These are phyloP conservation scores for Lepidocolaptes lacrymiger DNA, from an alignment of 2,797 vertebrate genomes.

Conservation along the genomic window DNA sequence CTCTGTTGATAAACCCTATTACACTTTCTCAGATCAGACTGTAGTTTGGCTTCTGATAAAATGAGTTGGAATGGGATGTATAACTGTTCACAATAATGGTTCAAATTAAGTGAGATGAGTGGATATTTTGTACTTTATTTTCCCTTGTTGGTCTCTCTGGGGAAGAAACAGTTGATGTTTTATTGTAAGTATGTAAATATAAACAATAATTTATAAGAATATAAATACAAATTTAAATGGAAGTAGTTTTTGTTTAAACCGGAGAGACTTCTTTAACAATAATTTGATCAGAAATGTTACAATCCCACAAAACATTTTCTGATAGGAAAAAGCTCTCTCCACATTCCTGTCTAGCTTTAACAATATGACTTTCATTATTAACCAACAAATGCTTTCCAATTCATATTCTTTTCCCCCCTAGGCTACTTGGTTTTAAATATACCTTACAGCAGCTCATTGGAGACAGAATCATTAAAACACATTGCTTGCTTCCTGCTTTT, in stretches of 20 bases:
- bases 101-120: neutral
- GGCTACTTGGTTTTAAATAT: neutral
- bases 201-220: neutral
- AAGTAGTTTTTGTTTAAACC: constrained; percentile 1
- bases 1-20: neutral
- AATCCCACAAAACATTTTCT: neutral
- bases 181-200: neutral
- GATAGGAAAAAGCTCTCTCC: neutral
- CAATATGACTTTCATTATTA: neutral
- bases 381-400: neutral
- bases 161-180: neutral
- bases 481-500: neutral
- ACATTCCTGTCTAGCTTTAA: neutral
- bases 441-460: neutral
- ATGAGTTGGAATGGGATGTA: neutral
- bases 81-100: neutral
- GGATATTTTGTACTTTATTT: neutral
- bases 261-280: neutral
- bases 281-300: constrained; percentile 8
- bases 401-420: neutral
- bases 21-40: neutral
- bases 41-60: neutral
- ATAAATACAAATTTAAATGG: neutral
- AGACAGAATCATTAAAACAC: neutral
- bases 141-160: neutral